Evolutionary conservation across 2,888 invertebrate genomes (phyloP), one percentile per base, ranked within the genome.

Genomic region (Drosophila cyrtoloma): DNA sequence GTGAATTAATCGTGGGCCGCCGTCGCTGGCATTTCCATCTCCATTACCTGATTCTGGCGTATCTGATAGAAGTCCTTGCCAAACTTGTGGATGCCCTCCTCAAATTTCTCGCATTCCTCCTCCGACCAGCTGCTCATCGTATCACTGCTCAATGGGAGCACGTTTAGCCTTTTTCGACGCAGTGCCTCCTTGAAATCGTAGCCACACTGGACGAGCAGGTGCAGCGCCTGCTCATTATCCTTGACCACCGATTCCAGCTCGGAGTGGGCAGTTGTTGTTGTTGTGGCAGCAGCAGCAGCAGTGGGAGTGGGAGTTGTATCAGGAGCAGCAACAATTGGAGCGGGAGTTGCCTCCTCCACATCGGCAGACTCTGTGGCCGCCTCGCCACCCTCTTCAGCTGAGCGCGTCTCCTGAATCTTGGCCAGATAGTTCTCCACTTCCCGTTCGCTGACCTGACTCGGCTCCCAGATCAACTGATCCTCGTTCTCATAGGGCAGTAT

Each of bases 21-120:
- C 26, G 47, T 58, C 22, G 33, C 42, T 37, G 37, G 56, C 55
- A 28, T 30, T 30, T 63, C 19, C 67, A 33, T 47, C 50, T 37
- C 39, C 65, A 71, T 79, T 81, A 92, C 98, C 95, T 98, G 98
- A 92, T 98, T 96, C 92, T 97, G 97, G 90, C 98, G 97, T 91
- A 99, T 99, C 79, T 97, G 95, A 92, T 98, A 97, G 93, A 99
- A 99, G 94, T 99, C 98, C 94, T 99, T 99, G 37, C 99, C 99
- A 91, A 97, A 98, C 70, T 96, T 96, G 91, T 98, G 96, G 12
- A 99, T 95, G 47, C 99, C 99, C 91, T 97, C 97, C 94, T 99
- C 99, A 94, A 99, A 99, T 93, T 98, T 98, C 66, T 97, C 95
- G 93, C 98, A 98, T 92, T 99, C 99, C 91, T 99, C 98, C 93